Base-by-base conservation (phyloP, 2,888 invertebrate genomes). In the Drosophila emarginata region DNA sequence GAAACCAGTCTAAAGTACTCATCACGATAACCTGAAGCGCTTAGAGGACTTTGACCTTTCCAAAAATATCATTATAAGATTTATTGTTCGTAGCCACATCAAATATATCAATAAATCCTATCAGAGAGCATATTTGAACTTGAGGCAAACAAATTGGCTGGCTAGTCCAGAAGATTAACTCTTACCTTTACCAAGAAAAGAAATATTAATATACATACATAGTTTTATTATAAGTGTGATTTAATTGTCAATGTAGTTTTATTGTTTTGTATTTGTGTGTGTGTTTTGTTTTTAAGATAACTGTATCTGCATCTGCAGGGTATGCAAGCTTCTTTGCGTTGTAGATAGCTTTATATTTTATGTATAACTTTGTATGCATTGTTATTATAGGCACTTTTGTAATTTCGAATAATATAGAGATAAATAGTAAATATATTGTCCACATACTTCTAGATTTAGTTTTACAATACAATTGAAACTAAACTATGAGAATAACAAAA, bases 331-430 rank as follows among this genome's bases (percentile, higher is more conserved):
- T 54, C 54, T 54, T 28, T 15, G 54, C 54, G 45, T 45, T 12
- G 45, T 45, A 45, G 45, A 54, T 28, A 54, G 54, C 54, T 54
- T 36, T 36, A 45, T 45, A 21, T 14, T 14, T 45, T 45, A 45
- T 54, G 36, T 54, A 36, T 21, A 54, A 18, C 54, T 54, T 54
- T 54, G 54, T 36, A 54, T 54, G 54, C 54, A 54, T 65, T 54
- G 61, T 73, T 60, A 64, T 69, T 77, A 54, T 81, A 82, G 87
- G 86, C 88, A 85, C 85, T 85, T 81, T 73, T 63, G 72, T 75
- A 77, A 78, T 73, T 59, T 61, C 57, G 61, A 64, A 50, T 75
- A 52, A 58, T 40, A 64, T 65, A 58, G 40, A 64, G 63, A 62
- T 61, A 65, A 52, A 56, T 57, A 56, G 76, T 67, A 77, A 51